Evolutionary conservation across 2,797 vertebrate species (phyloP), one percentile per base, ranked within the genome.

Genomic region (Helarctos malayanus): DNA sequence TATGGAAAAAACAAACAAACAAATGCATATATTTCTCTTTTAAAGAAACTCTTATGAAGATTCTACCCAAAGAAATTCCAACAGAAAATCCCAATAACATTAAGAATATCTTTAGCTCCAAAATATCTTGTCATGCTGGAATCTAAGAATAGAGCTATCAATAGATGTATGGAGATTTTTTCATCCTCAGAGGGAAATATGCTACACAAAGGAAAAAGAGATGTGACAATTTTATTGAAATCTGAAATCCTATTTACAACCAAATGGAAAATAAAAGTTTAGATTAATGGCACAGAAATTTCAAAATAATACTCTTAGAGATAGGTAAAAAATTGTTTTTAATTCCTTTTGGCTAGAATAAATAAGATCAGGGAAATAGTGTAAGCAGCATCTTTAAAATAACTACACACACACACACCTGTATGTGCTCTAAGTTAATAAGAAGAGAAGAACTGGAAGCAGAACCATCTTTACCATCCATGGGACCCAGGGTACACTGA

Each of bases 91-190:
- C 13, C 6, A 84, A n/a, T 56, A 75, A 49, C 59, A 73, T 47
- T 94, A 86, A 87, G 13, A 19, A 32, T 89, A n/a, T 80, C 11
- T 88, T 84, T 61, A 95, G 63, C 4, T 11, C 52, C 21, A 95
- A 82, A 49, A 63, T 69, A 76, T 49, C 82, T 18, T n/a, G 19
- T 32, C 15, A 52, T 75, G 7, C 38, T 80, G 32, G 15, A 73
- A 59, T 4, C 1, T 25, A 95, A 84, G 38, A 76, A 92, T n/a
- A 89, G 56, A 38, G 0, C 12, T 69, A 63, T 3, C 8, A n/a
- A 69, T 75, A 41, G 18, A 76, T 25, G 1, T 38, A 47, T 21
- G 35, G 23, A 14, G 3, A 41, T 61, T 45, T 52, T 87, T 75
- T 91, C n/a, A 91, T 69, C 15, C 49, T 11, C 4, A 14, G 3